Conservation (phyloP, 2,888 invertebrate species). For the Ectemnius lituratus region DNA sequence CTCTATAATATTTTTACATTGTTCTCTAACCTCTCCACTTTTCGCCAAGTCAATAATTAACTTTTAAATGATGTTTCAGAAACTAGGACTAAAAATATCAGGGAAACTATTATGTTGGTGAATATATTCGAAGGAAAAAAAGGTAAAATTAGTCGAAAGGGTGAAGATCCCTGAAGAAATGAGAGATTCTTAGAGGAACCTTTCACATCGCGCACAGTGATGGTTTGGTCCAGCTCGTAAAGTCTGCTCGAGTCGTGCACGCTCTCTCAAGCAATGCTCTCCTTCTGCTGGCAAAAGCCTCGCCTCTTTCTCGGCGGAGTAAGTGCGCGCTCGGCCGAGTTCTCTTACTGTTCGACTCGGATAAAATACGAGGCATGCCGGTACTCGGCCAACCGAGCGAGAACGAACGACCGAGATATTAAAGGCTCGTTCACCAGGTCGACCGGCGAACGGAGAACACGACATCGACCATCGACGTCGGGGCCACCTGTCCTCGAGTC, state of each 20-base stretch:
- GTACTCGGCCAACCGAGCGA: constrained; percentile 46
- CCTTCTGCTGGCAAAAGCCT: constrained; percentile 8
- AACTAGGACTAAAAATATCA: too few species aligned
- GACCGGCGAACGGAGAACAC: constrained; percentile 37
- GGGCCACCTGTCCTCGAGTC: constrained; percentile 55
- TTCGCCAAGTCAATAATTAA: neutral
- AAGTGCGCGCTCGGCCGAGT: neutral
- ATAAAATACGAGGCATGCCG: constrained; percentile 48
- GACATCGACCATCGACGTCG: constrained; percentile 46
- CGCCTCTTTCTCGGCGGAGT: neutral
- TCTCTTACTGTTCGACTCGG: constrained; percentile 18
- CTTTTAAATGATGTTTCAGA: too few species aligned
- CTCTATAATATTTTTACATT: neutral
- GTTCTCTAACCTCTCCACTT: neutral
- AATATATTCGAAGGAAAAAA: too few species aligned
- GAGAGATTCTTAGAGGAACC: neutral
- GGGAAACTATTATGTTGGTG: too few species aligned
- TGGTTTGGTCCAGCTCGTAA: constrained; percentile 24
- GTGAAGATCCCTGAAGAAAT: too few species aligned
- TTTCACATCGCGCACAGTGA: constrained; percentile 1
- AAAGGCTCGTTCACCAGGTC: constrained; percentile 50
- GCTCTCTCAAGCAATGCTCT: constrained; percentile 13
- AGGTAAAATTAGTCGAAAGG: too few species aligned
- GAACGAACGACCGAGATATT: constrained; percentile 54
- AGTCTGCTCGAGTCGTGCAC: constrained; percentile 36